Base-by-base conservation (phyloP, 2,888 invertebrate genomes). In the Thereva unica region DNA sequence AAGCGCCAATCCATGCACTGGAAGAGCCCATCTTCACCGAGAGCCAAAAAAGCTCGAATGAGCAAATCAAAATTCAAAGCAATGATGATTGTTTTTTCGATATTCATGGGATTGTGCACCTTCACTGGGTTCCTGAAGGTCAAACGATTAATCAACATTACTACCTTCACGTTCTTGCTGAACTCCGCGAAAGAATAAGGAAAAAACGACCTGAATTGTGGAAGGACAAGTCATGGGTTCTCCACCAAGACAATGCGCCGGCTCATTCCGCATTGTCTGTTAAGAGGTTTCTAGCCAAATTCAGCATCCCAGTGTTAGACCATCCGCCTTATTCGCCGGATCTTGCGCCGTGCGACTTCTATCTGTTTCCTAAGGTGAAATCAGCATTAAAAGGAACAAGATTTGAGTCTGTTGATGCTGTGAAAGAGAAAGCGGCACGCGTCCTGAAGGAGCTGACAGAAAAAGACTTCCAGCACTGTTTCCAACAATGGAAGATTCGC, bases 51-150 rank as follows among this genome's bases (percentile, higher is more conserved):
- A 64, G 7, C 68, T 6, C 69, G 63, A 8, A 44, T 53, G 66
- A 61, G 38, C 41, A 56, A 41, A 12, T 64, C 64, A 9, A 70
- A 63, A 23, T 23, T 52, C 41, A 53, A 72, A 69, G 61, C 66
- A 67, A 70, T 57, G 72, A 67, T 67, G 68, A 72, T 66, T 57
- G 69, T 63, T 68, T 73, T 47, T 73, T 69, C 70, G 69, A 64
- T 70, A 72, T 53, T 68, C 67, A 67, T 7, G 47, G 34, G 47
- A 67, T 63, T 40, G 50, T 52, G 34, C 69, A 72, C 47, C 67
- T 70, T 61, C 41, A 67, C 44, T 67, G n/a, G 34, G 7, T 53
- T 4, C 54, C 57, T 10, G 38, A 37, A 42, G 53, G 53, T 34
- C 61, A 61, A 40, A 53, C 34, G 4, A 49, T 67, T 12, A 66